Percentiles rank a stretch among this genome's conserved stretches.
These are phyloP conservation scores for Rallus limicola DNA, from an alignment of 2,113 vertebrate species.

Conservation along the genomic window DNA sequence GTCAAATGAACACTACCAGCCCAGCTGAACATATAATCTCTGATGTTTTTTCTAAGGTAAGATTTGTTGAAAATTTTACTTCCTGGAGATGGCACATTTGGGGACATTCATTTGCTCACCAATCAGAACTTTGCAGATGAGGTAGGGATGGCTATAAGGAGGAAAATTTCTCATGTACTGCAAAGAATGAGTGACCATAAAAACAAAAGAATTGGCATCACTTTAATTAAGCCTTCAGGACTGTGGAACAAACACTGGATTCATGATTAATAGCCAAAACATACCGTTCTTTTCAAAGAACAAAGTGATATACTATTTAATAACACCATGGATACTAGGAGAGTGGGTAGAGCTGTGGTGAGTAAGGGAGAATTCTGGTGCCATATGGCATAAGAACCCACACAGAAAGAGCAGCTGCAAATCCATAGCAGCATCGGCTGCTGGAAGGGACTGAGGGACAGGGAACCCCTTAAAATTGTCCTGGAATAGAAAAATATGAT, in stretches of 20 bases:
- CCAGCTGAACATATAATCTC: background rate
- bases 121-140: background rate
- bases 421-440: background rate
- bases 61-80: background rate
- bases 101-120: background rate
- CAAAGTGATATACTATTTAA: background rate
- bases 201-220: background rate
- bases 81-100: background rate
- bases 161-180: background rate
- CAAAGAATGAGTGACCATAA: background rate
- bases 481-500: background rate
- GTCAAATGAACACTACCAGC: background rate
- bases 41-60: background rate
- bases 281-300: background rate
- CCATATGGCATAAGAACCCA: constrained; percentile 27
- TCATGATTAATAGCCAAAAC: constrained; percentile 4
- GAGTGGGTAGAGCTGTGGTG: background rate
- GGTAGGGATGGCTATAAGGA: background rate
- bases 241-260: background rate
- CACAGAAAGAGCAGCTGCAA: constrained; percentile 8
- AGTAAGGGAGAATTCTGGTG: background rate
- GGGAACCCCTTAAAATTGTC: background rate
- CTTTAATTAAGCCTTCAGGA: background rate
- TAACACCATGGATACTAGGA: background rate
- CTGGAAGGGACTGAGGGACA: background rate